Base-by-base conservation (phyloP, 2,113 vertebrate species). In the Otis tarda region DNA sequence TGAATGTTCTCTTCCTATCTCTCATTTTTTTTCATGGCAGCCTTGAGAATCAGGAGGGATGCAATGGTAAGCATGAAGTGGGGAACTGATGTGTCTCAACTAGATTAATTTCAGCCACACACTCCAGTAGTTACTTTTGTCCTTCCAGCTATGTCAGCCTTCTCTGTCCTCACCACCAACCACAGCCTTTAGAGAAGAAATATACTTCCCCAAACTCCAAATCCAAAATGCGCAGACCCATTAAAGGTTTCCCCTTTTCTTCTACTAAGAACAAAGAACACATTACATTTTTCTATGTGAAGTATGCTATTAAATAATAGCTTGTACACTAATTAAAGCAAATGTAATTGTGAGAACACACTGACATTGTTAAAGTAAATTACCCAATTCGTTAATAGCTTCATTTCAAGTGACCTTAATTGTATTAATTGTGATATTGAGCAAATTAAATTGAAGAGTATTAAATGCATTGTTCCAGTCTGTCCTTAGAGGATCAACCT, bases 381-480 rank as follows among this genome's bases (percentile, higher is more conserved):
- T 98, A 98, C 95, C 94, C 97, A 95, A 97, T 98, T 98, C 76
- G 94, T 97, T 98, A 98, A 98, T 97, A 98, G 96, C 97, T 98
- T 98, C 96, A 97, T 98, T 98, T 98, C 95, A 96, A 98, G 94
- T 98, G 98, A 98, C 97, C 98, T 97, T 98, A 98, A 98, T 93
- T 97, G 97, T 98, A 98, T 98, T 98, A 98, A 98, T 98, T 97
- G 97, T 96, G 97, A 98, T 98, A 98, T 93, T 95, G 94, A 97
- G 95, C 56, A 98, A 98, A 98, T 98, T 98, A 97, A 97, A 97
- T 96, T 97, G 96, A 98, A 97, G 95, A 98, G 94, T 95, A 98
- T 98, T 98, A 98, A 98, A 98, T 96, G 97, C 95, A 98, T 95
- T 97, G 94, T 97, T 98, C 95, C 94, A 95, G 93, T 95, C 94